phyloP scores from a whole-genome alignment of 2,888 invertebrate genomes.

The Reticulitermes lucifugus region DNA sequence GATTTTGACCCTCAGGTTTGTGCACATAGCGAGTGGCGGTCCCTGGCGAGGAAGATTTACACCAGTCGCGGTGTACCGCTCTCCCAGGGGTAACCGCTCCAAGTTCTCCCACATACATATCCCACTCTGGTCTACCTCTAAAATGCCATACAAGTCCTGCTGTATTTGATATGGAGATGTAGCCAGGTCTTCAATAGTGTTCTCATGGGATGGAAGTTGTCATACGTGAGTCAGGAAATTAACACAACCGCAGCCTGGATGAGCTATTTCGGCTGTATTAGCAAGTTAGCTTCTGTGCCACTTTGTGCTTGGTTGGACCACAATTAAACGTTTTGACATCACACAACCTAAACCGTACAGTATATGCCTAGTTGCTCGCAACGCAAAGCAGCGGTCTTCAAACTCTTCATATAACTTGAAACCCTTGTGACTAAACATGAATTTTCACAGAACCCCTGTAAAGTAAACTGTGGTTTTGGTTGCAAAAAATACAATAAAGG shows the following conservation, averaged over 20 bases:
- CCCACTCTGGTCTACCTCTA: constrained; percentile 33
- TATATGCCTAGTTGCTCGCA: no score
- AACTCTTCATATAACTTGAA: no score
- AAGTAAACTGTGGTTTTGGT: no score
- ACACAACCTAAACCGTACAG: no score
- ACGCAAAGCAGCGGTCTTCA: no score
- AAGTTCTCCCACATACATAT: constrained; percentile 18
- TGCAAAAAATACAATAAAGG: no score
- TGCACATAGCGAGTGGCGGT: constrained; percentile 33
- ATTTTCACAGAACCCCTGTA: no score
- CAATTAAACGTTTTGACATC: no score
- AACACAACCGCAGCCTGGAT: not conserved
- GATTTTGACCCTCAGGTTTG: constrained; percentile 38
- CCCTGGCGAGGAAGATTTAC: constrained; percentile 47
- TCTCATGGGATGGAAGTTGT: constrained; percentile 1
- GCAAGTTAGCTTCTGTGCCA: not conserved
- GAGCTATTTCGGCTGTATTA: not conserved
- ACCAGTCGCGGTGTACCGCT: constrained; percentile 41
- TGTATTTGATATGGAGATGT: constrained; percentile 8
- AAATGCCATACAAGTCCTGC: not conserved
- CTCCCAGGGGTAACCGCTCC: constrained; percentile 8
- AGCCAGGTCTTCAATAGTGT: not conserved
- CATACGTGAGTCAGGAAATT: constrained; percentile 1
- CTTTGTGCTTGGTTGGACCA: no score
- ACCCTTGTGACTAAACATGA: no score